Base-by-base conservation (phyloP, 2,797 vertebrate genomes). In the Bovichtus diacanthus region DNA sequence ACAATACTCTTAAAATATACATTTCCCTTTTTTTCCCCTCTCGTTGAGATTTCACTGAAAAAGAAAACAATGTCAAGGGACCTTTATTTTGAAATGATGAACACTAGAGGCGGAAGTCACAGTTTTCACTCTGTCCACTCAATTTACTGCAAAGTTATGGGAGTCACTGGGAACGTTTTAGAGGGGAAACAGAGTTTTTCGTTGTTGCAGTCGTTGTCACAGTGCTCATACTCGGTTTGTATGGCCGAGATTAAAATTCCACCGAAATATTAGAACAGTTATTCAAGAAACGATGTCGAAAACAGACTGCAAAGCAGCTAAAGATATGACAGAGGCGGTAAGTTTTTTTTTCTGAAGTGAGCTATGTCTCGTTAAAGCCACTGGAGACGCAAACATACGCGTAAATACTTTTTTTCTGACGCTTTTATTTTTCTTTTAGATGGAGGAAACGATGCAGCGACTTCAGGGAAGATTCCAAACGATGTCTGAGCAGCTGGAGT, bases 401-500 rank as follows among this genome's bases (percentile, higher is more conserved):
- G 3, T 6, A 1, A 5, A 2, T 8, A 36, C 27, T 16, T 36
- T 18, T 63, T 6, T 21, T n/a, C 3, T 58, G 23, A 70, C 13
- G 1, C 16, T 11, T 61, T 44, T 39, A 25, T 39, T 1, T 29
- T 6, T 1, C 6, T 3, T 56, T 23, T 74, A 98, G 97, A 96
- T 96, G 92, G 96, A 98, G 64, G 88, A 91, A 54, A 93, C 95
- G 38, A 94, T 98, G 89, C 90, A 91, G 66, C 87, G 91, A 46
- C 88, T 98, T 43, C 95, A 96, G 54, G 95, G 93, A 31, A 93
- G 90, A 81, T 97, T 98, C 54, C 94, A 95, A 78, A 83, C 78
- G 0, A 90, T 96, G 44, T 95, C 95, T 0, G 91, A 95, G 29
- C 93, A 96, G 66, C 61, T 98, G 72, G 92, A 94, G 70, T 88